Evolutionary conservation across 2,113 vertebrate genomes (phyloP), one percentile per base, ranked within the genome.

Genomic region (Hippocampus guttulatus): DNA sequence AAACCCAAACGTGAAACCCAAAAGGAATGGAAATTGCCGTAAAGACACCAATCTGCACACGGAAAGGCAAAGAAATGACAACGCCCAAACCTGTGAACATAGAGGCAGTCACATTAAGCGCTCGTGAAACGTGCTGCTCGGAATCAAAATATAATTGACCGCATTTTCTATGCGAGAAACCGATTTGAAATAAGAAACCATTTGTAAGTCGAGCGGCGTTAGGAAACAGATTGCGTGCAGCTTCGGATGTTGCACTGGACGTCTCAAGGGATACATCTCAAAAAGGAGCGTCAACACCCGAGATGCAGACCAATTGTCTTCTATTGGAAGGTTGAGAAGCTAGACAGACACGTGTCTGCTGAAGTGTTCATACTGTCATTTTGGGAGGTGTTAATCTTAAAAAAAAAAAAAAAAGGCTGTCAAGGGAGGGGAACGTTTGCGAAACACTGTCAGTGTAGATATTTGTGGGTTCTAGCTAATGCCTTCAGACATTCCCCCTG

Each of bases 401-500:
- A 67, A 77, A 79, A 74, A 81, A 85, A 27, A 75, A 49, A 18
- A 51, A 51, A 51, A 51, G 47, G 75, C 81, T 87, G 86, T 86
- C 82, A 81, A 78, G 83, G 85, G 85, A 88, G 80, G 76, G 88
- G 83, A 88, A 72, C 81, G 71, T 88, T 88, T 87, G 85, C 81
- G 83, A 87, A 82, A 84, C 84, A 83, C 78, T 87, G 87, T 89
- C 88, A 88, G 80, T 63, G 81, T 80, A 47, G 81, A 88, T 88
- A 81, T 87, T 88, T 85, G 81, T 77, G 78, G 81, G 81, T 79
- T 88, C 80, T 72, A 75, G 83, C 81, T 90, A 89, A 91, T 87
- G 88, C 86, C 82, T 91, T 86, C 71, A 82, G 89, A 91, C 87
- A 79, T 83, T 81, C 81, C 84, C 86, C 69, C 80, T 79, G 80